These are phyloP conservation scores for Ernsta delagoae DNA, from an alignment of 2,888 invertebrate genomes.

Conservation along the genomic window DNA sequence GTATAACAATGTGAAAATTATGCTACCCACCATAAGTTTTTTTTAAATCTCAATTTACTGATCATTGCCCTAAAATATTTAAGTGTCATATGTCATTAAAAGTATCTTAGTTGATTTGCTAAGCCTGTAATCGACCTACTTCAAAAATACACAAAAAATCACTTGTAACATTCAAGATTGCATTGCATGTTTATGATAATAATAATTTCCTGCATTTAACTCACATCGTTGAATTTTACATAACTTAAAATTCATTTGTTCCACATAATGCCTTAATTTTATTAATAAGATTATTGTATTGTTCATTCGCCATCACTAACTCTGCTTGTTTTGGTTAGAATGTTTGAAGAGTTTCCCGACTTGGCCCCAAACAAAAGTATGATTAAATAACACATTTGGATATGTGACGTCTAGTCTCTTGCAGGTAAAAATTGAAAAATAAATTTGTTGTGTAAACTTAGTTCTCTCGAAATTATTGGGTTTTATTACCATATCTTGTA, in stretches of 20 bases:
- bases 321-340: constrained; percentile 75
- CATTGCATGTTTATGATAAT: neutral
- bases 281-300: constrained; percentile 4
- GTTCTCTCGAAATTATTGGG: constrained; percentile 9
- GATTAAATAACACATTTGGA: constrained; percentile 56
- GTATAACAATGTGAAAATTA: no score
- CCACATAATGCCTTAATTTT: neutral
- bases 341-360: constrained; percentile 82
- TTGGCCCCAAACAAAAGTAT: constrained; percentile 78
- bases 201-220: neutral
- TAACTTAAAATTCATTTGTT: neutral
- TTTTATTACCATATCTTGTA: neutral
- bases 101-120: no score
- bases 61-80: no score
- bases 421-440: constrained; percentile 66
- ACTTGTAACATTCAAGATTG: neutral
- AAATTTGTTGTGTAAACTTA: constrained; percentile 53
- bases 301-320: constrained; percentile 62
- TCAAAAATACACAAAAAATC: no score
- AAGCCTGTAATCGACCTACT: no score
- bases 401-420: constrained; percentile 34
- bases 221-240: neutral
- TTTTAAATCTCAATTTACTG: no score
- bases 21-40: no score
- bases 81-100: no score